Conservation (phyloP, 2,888 invertebrate species). For the Leucophora obtusa region DNA sequence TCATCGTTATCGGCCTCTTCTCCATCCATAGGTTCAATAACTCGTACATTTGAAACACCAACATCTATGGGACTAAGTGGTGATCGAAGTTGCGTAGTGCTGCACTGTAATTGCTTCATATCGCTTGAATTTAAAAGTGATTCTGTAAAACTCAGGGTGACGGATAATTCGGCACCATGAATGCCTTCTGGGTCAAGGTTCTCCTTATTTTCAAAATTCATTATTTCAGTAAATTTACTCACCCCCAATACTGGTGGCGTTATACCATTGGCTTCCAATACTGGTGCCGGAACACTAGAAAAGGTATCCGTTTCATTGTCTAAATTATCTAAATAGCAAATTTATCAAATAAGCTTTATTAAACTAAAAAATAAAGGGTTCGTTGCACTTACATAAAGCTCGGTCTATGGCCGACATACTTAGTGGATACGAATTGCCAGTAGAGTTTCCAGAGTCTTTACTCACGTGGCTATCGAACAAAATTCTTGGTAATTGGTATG, state of each 20-base stretch:
- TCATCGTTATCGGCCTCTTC: constrained; percentile 75
- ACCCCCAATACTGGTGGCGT: too few species aligned
- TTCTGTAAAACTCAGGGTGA: constrained; percentile 76
- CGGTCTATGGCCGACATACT: constrained; percentile 76
- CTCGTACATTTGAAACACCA: constrained; percentile 26
- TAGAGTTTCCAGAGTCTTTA: constrained; percentile 68
- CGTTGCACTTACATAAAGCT: constrained; percentile 70
- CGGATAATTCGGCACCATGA: constrained; percentile 64
- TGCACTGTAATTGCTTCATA: constrained; percentile 69
- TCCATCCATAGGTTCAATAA: constrained; percentile 61
- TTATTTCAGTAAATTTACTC: constrained; percentile 28
- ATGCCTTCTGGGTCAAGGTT: constrained; percentile 68
- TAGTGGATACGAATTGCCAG: constrained; percentile 72
- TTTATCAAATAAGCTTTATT: not conserved
- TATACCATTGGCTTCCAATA: too few species aligned
- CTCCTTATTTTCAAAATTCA: constrained; percentile 71
- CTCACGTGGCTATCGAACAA: constrained; percentile 67
- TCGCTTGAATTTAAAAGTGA: constrained; percentile 73
- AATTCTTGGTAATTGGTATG: not conserved
- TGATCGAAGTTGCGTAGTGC: constrained; percentile 67
- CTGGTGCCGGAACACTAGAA: constrained; percentile 69
- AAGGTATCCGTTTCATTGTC: constrained; percentile 71
- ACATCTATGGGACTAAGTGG: constrained; percentile 72
- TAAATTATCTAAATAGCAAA: constrained; percentile 68
- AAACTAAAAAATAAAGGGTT: not conserved